Evolutionary conservation across 2,113 vertebrate species (phyloP), one percentile per base, ranked within the genome.

Genomic region (Redunca redunca): DNA sequence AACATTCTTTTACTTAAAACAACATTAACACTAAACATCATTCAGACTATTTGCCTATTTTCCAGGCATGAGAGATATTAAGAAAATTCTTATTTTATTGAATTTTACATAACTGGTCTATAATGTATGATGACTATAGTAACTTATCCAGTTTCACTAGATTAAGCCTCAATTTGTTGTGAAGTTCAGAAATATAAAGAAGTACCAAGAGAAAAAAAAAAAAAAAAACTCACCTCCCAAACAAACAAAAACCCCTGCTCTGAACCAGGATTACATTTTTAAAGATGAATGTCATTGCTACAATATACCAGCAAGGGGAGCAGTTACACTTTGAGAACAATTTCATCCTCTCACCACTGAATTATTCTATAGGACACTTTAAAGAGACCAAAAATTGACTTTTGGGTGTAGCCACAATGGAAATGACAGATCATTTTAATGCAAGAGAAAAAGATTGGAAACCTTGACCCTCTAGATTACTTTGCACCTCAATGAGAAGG

Each of bases 241-340:
- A 87, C 30, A 43, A 58, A 67, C 28, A 36, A 50, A 81, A 93
- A 28, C 1, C 6, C 12, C 30, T 85, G 60, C 58, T 43, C 55
- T 50, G 71, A 83, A 80, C n/a, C 8, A 16, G 26, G 48, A 93
- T 57, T 43, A 58, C 40, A 14, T 83, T 96, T 81, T 82, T 60
- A 28, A 88, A 97, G 91, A 93, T n/a, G 64, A 48, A 89, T 98
- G 99, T 97, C 95, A 98, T 99, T 98, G 88, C 98, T 57, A 16
- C 36, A 95, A 60, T 1, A 53, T 25, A 81, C 99, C 99, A 99
- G 99, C 97, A 99, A 98, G 99, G 98, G 99, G 99, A 98, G 99
- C 77, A 98, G 98, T 99, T 98, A 99, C 99, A 98, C 99, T 99
- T 99, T 46, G 89, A 97, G 98, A 99, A 95, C 82, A 97, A 86